Evolutionary conservation across 1,140 invertebrate genomes (phyloP), one percentile per base, ranked within the genome.

Genomic region (Dufourea novaeangliae): DNA sequence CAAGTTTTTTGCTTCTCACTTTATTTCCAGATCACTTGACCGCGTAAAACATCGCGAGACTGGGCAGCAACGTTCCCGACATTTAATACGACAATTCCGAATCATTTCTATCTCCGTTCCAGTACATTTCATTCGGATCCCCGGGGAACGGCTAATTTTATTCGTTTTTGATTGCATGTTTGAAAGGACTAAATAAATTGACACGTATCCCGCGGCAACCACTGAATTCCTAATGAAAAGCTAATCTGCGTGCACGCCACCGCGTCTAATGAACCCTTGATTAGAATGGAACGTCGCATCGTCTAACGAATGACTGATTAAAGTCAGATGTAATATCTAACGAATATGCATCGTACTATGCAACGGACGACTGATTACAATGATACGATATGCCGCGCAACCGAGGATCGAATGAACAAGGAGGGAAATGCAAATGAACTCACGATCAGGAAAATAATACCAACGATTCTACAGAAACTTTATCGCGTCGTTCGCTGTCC

Each of bases 1-100:
- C 10, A 6, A 34, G 10, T 20, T 34, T 59, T 32, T 34, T 27
- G 25, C 29, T 7, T 1, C 7, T 0, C 32, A 56, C 57, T 74
- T 44, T 61, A 74, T 74, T 79, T 66, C 25, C n/a, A 37, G 41
- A 75, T 79, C 52, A 63, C 64, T 75, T 79, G 25, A 56, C 14
- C 44, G 54, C 71, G n/a, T 54, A 39, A 61, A 39, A 61, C 61
- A 20, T 32, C 54, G n/a, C 32, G 25, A 64, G 39, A 20, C 59
- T 59, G 46, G 20, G 25, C 25, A 44, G 11, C 39, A 29, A 64
- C 50, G 22, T 46, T 50, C 12, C 7, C 52, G 25, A 29, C 54
- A 77, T 70, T 56, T 80, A 27, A 6, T 32, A 39, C 20, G 41
- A 44, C 32, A 59, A 46, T 2, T 62, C 7, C 7, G 56, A 34